These are phyloP conservation scores for Aphaenogaster rudis DNA, from an alignment of 1,140 invertebrate genomes.

Conservation along the genomic window DNA sequence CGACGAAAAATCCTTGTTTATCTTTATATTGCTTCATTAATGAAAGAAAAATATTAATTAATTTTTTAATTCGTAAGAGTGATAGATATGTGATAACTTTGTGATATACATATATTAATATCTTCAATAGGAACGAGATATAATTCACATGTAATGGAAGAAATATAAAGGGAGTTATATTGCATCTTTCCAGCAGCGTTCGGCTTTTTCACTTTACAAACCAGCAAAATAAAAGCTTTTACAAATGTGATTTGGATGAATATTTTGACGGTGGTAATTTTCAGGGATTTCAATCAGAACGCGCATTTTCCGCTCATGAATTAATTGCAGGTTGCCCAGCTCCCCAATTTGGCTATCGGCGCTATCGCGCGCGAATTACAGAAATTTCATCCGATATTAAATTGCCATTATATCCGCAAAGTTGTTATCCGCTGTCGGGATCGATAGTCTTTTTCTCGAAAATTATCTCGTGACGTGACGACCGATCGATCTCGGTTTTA, in stretches of 20 bases:
- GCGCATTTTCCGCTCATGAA: slow-evolving; percentile 64
- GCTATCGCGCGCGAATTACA: slow-evolving; percentile 60
- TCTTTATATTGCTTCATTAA: slow-evolving; percentile 2
- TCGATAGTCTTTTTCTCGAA: slow-evolving; percentile 63
- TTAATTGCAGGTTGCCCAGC: slow-evolving; percentile 57
- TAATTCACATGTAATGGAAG: neutral
- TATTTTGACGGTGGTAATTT: slow-evolving; percentile 60
- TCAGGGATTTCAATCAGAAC: slow-evolving; percentile 62
- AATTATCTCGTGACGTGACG: slow-evolving; percentile 58
- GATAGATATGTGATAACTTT: neutral
- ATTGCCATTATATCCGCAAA: slow-evolving; percentile 66
- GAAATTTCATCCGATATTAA: slow-evolving; percentile 64
- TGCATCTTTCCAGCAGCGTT: slow-evolving; percentile 31
- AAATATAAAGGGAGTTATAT: slow-evolving; percentile 25
- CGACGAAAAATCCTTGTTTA: slow-evolving; percentile 3
- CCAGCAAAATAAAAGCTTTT: slow-evolving; percentile 46
- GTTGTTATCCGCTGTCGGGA: slow-evolving; percentile 60
- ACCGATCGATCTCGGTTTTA: slow-evolving; percentile 55
- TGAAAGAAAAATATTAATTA: slow-evolving; percentile 10
- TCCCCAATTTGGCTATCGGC: slow-evolving; percentile 58
- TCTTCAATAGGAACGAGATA: neutral
- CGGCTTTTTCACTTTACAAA: slow-evolving; percentile 35
- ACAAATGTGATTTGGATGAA: slow-evolving; percentile 39
- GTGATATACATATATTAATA: neutral
- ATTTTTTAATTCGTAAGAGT: neutral